Evolutionary conservation across 2,797 vertebrate genomes (phyloP).

Genomic region (Paedocypris micromegethes): DNA sequence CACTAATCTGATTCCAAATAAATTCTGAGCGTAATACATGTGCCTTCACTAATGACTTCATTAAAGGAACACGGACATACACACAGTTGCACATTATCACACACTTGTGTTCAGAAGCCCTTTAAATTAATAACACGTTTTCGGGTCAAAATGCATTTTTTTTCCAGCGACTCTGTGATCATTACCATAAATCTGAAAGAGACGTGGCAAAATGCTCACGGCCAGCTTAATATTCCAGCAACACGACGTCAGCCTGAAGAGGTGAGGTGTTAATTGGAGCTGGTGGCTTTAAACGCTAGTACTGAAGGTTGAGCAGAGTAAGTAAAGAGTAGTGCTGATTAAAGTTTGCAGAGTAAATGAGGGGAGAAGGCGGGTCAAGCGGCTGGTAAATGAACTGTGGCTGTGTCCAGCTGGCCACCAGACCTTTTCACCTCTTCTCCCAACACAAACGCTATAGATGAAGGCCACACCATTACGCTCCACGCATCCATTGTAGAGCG

Average conservation of each 20-base stretch:
- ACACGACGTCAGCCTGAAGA: background rate
- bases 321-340: slow-evolving; percentile 19
- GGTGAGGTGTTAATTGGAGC: slow-evolving; percentile 17
- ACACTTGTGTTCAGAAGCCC: no score
- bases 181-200: no score
- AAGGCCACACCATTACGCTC: slow-evolving; percentile 22
- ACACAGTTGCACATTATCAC: no score
- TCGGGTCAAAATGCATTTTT: no score
- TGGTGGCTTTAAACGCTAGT: slow-evolving; percentile 7
- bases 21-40: no score
- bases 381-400: slow-evolving; percentile 60
- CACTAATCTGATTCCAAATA: no score
- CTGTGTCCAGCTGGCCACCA: slow-evolving; percentile 38
- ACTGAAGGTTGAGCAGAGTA: slow-evolving; percentile 3
- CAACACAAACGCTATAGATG: slow-evolving; percentile 26
- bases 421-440: slow-evolving; percentile 45
- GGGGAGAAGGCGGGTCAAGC: slow-evolving; percentile 55
- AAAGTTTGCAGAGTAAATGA: slow-evolving; percentile 10
- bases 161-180: no score
- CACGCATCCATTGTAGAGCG: slow-evolving; percentile 13
- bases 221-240: slow-evolving; percentile 12
- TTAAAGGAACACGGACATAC: no score
- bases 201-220: no score
- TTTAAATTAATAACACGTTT: no score
- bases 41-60: no score